These are phyloP conservation scores for Poecilia velifera DNA, from an alignment of 2,797 vertebrate species.

Conservation along the genomic window DNA sequence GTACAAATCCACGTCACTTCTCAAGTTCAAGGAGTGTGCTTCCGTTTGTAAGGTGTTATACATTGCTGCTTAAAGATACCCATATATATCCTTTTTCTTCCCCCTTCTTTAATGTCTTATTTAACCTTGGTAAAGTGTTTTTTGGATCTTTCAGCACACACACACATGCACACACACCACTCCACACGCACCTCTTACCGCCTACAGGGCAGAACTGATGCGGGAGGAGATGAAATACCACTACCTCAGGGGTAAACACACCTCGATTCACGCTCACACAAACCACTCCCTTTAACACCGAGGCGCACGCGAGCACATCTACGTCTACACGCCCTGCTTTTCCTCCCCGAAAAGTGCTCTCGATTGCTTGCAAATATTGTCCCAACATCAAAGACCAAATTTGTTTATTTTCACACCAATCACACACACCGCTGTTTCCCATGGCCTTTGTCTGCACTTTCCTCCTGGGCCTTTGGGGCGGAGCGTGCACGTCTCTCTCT, in stretches of 20 bases:
- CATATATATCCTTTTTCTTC: constrained; percentile 31
- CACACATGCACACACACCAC: constrained; percentile 15
- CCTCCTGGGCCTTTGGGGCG: constrained; percentile 21
- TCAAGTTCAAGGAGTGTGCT: not conserved
- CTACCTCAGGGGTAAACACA: constrained; percentile 80
- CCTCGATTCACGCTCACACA: constrained; percentile 62
- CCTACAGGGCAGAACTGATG: constrained; percentile 74
- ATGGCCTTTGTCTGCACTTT: constrained; percentile 35
- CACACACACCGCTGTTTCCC: constrained; percentile 52
- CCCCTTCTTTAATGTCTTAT: constrained; percentile 24
- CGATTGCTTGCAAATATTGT: constrained; percentile 47
- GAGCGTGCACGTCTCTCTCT: constrained; percentile 6
- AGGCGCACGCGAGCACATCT: constrained; percentile 23
- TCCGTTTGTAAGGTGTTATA: not conserved
- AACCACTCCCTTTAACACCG: constrained; percentile 34
- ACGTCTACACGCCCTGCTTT: constrained; percentile 31
- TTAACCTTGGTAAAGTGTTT: constrained; percentile 60
- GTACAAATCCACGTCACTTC: not conserved
- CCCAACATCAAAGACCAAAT: constrained; percentile 65
- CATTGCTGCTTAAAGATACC: not conserved
- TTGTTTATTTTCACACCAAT: constrained; percentile 69
- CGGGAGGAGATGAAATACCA: constrained; percentile 78
- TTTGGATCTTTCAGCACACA: constrained; percentile 48
- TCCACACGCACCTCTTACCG: constrained; percentile 52
- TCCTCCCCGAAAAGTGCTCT: constrained; percentile 22